Evolutionary conservation across 92 coral and sea anemone species (phyloP), one percentile per base, ranked within the genome.

Genomic region (Pocillopora meandrina): DNA sequence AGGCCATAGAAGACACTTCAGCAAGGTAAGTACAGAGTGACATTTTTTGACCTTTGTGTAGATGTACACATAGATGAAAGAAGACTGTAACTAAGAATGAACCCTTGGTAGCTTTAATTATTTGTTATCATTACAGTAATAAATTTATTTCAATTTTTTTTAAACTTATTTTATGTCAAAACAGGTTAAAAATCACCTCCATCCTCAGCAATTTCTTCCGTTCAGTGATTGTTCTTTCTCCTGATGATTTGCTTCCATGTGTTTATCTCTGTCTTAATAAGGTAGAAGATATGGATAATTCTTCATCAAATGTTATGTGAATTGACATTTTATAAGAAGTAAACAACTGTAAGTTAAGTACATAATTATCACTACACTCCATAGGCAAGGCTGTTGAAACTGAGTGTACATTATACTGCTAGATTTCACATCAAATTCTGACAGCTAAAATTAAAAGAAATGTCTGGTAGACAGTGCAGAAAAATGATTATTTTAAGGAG

Each of bases 171-270:
- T 5, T 55, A 21, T 35, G 20, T 65, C n/a, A 31, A 64, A 64
- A 17, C 63, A 94, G 98, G 90, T 66, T 97, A 56, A 97, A 94
- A 82, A 97, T 97, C 26, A 92, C 93, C 83, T 94, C 99, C 9
- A 97, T 88, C 19, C 87, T 97, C 26, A 92, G 98, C 79, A 97
- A 97, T 89, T 89, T 97, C 14, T 92, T 97, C 76, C 91, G 99
- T 65, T 97, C 99, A 61, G 99, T 97, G 71, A 92, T 97, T 35
- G 98, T 89, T 49, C 85, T 97, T 67, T 87, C 99, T 5, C 99
- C 98, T 10, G 91, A 90, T 34, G 99, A 97, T 75, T 87, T 97
- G 8, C 75, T 97, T 49, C 95, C 99, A 7, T 94, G 98, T 81
- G 83, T 95, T 33, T 97, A 97, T 84, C 83, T 97, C 56, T 97